Conservation (phyloP, 2,888 invertebrate genomes). For the Plagiodera versicolora region DNA sequence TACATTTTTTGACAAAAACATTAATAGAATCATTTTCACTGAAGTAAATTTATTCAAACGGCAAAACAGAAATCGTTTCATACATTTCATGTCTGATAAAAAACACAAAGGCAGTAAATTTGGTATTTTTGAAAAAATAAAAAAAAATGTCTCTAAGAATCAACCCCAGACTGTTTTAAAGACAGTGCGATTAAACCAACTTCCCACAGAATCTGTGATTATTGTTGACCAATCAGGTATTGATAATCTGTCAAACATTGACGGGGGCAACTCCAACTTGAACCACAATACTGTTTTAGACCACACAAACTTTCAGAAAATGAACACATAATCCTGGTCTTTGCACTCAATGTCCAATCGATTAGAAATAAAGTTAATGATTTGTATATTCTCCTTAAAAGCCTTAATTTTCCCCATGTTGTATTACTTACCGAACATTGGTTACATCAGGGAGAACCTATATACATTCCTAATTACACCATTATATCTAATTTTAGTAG, state of each 20-base stretch:
- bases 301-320: not conserved
- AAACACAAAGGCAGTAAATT: constrained; percentile 1
- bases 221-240: constrained; percentile 4
- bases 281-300: constrained; percentile 2
- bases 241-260: not conserved
- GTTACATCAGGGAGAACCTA: constrained; percentile 5
- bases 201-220: constrained; percentile 2
- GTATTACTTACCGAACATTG: constrained; percentile 10
- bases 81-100: not conserved
- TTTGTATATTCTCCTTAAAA: constrained; percentile 3
- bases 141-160: constrained; percentile 3
- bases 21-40: constrained; percentile 5
- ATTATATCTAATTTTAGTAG: not conserved
- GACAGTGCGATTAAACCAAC: not conserved
- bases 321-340: constrained; percentile 3
- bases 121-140: constrained; percentile 3
- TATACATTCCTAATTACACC: constrained; percentile 9
- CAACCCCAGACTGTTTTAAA: constrained; percentile 1
- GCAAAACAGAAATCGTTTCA: constrained; percentile 1
- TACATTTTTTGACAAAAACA: constrained; percentile 6
- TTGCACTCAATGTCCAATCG: constrained; percentile 8
- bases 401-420: constrained; percentile 6
- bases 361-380: constrained; percentile 5
- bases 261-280: not conserved
- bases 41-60: constrained; percentile 7